Conservation (phyloP, 1,140 invertebrate species). For the Chionoecetes opilio region DNA sequence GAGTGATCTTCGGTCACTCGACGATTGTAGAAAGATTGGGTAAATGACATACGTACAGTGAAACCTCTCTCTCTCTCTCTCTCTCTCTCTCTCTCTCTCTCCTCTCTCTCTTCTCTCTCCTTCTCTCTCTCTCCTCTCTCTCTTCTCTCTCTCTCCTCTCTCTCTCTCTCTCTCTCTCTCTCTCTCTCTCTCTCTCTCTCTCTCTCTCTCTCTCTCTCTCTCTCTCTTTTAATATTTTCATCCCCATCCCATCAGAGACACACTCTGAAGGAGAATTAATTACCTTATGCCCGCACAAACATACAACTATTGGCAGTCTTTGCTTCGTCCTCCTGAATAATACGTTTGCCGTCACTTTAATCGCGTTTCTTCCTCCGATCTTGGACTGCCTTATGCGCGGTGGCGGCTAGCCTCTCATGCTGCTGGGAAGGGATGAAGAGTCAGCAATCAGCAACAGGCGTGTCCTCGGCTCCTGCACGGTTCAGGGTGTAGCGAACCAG, state of each 20-base stretch:
- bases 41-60: too few relatives aligned
- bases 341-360: background rate
- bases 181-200: background rate
- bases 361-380: too few relatives aligned
- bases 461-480: background rate
- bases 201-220: background rate
- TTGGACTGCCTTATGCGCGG: too few relatives aligned
- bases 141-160: background rate
- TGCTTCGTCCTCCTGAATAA: background rate
- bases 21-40: too few relatives aligned
- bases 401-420: background rate
- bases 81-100: too few relatives aligned
- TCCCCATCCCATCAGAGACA: too few relatives aligned
- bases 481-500: background rate
- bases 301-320: background rate
- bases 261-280: too few relatives aligned
- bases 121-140: constrained; percentile 6
- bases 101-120: background rate
- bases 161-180: background rate
- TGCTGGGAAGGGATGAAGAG: background rate
- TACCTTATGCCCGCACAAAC: too few relatives aligned
- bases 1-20: too few relatives aligned
- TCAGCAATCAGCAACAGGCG: background rate
- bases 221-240: background rate
- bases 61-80: too few relatives aligned